These are phyloP conservation scores for Halyomorpha halys DNA, from an alignment of 1,140 invertebrate genomes.

Conservation along the genomic window DNA sequence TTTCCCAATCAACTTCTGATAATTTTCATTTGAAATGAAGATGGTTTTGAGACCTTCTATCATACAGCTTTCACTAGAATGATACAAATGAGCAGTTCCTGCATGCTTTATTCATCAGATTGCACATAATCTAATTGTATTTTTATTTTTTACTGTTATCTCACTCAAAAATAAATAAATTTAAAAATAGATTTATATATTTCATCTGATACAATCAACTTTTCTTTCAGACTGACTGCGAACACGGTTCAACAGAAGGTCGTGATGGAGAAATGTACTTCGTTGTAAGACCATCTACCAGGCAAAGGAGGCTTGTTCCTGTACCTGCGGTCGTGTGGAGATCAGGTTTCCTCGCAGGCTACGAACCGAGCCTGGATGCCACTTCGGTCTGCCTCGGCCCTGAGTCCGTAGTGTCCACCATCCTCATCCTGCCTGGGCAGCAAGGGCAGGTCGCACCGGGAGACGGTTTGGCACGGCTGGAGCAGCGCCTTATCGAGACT, in stretches of 20 bases:
- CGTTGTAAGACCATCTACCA: slow-evolving; percentile 62
- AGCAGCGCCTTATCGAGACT: slow-evolving; percentile 52
- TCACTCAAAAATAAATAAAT: too few relatives aligned
- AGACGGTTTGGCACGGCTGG: slow-evolving; percentile 60
- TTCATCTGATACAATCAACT: background rate
- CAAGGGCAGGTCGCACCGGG: slow-evolving; percentile 59
- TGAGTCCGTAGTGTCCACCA: slow-evolving; percentile 58
- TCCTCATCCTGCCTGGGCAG: slow-evolving; percentile 68
- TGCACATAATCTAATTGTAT: too few relatives aligned
- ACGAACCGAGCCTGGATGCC: slow-evolving; percentile 68
- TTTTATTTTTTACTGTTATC: too few relatives aligned
- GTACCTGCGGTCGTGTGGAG: slow-evolving; percentile 70
- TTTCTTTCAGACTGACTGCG: slow-evolving; percentile 58
- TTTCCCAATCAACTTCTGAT: too few relatives aligned
- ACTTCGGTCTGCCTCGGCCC: slow-evolving; percentile 61
- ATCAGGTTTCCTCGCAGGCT: slow-evolving; percentile 63
- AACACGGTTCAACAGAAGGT: slow-evolving; percentile 52
- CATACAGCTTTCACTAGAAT: too few relatives aligned
- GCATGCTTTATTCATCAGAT: too few relatives aligned
- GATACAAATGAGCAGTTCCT: too few relatives aligned
- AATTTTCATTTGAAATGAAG: too few relatives aligned
- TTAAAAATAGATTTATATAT: too few relatives aligned
- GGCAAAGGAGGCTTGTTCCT: slow-evolving; percentile 64
- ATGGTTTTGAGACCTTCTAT: too few relatives aligned
- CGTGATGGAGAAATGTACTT: slow-evolving; percentile 75